Base-by-base conservation (phyloP, 2,113 vertebrate genomes). In the Ailurus styani region DNA sequence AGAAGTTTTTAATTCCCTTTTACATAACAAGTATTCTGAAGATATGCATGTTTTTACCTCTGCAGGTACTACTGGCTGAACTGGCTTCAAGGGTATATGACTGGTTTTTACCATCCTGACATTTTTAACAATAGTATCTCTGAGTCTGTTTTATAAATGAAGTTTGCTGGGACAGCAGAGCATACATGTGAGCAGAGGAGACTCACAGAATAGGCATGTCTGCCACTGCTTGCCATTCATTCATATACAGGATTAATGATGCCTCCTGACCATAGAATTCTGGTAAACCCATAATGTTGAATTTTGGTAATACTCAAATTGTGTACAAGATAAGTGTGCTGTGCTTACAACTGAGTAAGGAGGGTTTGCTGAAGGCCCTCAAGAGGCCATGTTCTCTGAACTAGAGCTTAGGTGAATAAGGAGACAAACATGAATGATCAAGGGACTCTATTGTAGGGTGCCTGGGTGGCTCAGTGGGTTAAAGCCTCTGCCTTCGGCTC, bases 221-320 rank as follows among this genome's bases (percentile, higher is more conserved):
- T 0, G 6, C 4, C n/a, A 27, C 15, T 70, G 50, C 7, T 13
- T 40, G 37, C 5, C 9, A 47, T 6, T 17, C 2, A 7, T 37
- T 77, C 47, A 4, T 5, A 52, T 1, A 11, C 10, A 27, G 55
- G 3, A 52, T 42, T 5, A 75, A 27, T 54, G n/a, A 55, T 68
- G 45, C 11, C 10, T 27, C n/a, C 15, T 47, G 13, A 52, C 15
- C 47, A 93, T 13, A n/a, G 17, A 93, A 77, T 27, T 77, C 42
- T 78, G 40, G 21, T 57, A 52, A 82, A 52, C 12, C 21, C 40
- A 14, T 27, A 37, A 79, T 40, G 21, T n/a, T 15, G 20, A 25
- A 86, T 20, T 14, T 82, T 27, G 20, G 27, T 0, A 2, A 68
- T 21, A 90, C 34, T 75, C 15, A 52, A 86, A 85, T 1, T 45